Conservation (phyloP, 2,888 invertebrate species). For the Panopea generosa region DNA sequence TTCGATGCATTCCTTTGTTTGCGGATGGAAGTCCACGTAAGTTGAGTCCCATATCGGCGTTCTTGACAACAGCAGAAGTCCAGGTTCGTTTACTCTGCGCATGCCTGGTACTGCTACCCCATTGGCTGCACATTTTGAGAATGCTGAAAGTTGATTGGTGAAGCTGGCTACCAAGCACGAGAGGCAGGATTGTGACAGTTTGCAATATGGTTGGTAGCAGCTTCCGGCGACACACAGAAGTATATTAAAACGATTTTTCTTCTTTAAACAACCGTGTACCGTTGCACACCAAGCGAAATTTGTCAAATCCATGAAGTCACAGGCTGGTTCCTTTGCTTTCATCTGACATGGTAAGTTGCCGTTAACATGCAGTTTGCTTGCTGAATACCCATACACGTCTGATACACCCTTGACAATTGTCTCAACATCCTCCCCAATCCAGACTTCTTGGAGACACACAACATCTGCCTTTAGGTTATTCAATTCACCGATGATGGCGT, state of each 20-base stretch:
- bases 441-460: conserved; percentile 49
- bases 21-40: conserved; percentile 40
- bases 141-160: background rate
- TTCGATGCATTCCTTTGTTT: conserved; percentile 30
- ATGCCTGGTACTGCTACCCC: conserved; percentile 23
- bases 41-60: conserved; percentile 26
- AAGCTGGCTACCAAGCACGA: conserved; percentile 20
- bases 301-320: conserved; percentile 1
- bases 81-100: conserved; percentile 39
- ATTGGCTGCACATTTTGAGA: conserved; percentile 23
- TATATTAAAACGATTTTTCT: background rate
- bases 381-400: conserved; percentile 28
- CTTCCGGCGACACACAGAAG: conserved; percentile 4
- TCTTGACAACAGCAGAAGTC: conserved; percentile 42
- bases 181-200: conserved; percentile 38
- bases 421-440: conserved; percentile 51
- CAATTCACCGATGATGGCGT: conserved; percentile 35
- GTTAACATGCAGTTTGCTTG: conserved; percentile 35
- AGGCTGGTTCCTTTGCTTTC: conserved; percentile 16
- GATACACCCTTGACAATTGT: conserved; percentile 18
- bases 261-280: conserved; percentile 20
- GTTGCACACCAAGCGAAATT: conserved; percentile 20
- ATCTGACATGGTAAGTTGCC: conserved; percentile 27
- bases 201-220: conserved; percentile 18
- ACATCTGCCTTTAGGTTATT: conserved; percentile 41